Evolutionary conservation across 2,888 invertebrate genomes (phyloP).

Genomic region (Argyra leucocephala): DNA sequence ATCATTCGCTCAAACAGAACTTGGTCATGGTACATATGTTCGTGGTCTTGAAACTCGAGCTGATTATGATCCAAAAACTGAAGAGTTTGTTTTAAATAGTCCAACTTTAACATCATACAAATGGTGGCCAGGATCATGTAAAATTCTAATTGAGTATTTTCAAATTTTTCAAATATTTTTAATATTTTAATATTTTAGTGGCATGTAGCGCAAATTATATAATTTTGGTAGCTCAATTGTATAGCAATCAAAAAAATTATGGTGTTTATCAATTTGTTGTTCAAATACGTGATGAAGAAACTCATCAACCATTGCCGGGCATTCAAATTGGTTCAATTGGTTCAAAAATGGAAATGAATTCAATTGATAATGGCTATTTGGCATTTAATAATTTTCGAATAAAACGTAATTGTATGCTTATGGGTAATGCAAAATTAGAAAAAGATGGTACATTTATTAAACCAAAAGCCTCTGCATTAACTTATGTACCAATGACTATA

Average conservation of each 20-base stretch:
- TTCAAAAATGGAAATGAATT: conserved; percentile 85
- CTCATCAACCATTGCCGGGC: conserved; percentile 76
- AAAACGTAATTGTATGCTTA: conserved; percentile 82
- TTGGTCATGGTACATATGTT: conserved; percentile 90
- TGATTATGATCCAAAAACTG: conserved; percentile 68
- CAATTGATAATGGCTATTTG: conserved; percentile 86
- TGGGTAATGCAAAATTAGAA: conserved; percentile 89
- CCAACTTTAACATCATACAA: conserved; percentile 83
- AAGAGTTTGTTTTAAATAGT: conserved; percentile 80
- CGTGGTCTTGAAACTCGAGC: conserved; percentile 83
- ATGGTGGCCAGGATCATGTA: conserved; percentile 94
- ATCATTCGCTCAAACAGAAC: conserved; percentile 92
- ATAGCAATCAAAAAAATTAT: conserved; percentile 69
- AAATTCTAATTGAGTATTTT: conserved; percentile 30
- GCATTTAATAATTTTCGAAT: conserved; percentile 80
- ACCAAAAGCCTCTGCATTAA: conserved; percentile 71
- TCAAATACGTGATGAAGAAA: conserved; percentile 78
- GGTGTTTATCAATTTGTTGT: conserved; percentile 92
- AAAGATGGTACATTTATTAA: conserved; percentile 86
- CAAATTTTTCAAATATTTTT: no score
- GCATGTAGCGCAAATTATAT: conserved; percentile 90
- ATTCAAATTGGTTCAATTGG: conserved; percentile 93
- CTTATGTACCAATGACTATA: conserved; percentile 85
- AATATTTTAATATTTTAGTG: conserved; percentile 52
- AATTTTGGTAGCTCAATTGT: conserved; percentile 82